Evolutionary conservation across 1,140 invertebrate species (phyloP), one percentile per base, ranked within the genome.

Genomic region (Gonioctena quinquepunctata): DNA sequence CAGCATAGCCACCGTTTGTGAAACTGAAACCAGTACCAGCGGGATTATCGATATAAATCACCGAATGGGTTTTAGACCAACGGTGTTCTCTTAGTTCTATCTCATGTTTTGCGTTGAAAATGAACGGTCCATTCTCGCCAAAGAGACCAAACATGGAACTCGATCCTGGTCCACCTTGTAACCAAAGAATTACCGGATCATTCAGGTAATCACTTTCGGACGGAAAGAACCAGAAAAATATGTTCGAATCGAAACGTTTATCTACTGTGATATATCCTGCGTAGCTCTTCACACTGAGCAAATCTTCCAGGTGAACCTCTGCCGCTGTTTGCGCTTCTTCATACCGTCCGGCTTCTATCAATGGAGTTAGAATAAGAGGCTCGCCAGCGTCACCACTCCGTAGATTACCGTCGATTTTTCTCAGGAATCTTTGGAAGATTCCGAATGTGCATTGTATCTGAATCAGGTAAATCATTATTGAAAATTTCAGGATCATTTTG

Each of bases 11-110:
- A 16, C 28, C 65, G 11, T 89, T 85, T 84, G 91, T 92, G 71
- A 91, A 92, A 82, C 91, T 93, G 77, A 87, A 93, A 1, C 92
- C 91, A 52, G 92, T 90, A 13, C 92, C 92, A 19, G 93, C 93
- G 2, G 94, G 94, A 81, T 93, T 94, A 80, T 96, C 94, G 59
- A 96, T 91, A 76, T 93, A 96, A 1, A 96, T 79, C 65, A 95
- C 80, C 66, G 90, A 90, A 77, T 92, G 91, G 26, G 87, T 88
- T 23, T 86, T 86, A 33, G 87, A 90, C 94, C 94, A 96, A 0
- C 91, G 89, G 70, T 89, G 87, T 73, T 70, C 68, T 56, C 68
- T 63, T 0, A 70, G 49, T 4, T 16, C 56, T 5, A 75, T 3
- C 3, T 26, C 22, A 11, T 57, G 59, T 11, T 68, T 63, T 18